A percentile compares a stretch with the other conserved stretches of the same genome.
phyloP scores from a whole-genome alignment of 1,140 invertebrate species.

The Apis dorsata region DNA sequence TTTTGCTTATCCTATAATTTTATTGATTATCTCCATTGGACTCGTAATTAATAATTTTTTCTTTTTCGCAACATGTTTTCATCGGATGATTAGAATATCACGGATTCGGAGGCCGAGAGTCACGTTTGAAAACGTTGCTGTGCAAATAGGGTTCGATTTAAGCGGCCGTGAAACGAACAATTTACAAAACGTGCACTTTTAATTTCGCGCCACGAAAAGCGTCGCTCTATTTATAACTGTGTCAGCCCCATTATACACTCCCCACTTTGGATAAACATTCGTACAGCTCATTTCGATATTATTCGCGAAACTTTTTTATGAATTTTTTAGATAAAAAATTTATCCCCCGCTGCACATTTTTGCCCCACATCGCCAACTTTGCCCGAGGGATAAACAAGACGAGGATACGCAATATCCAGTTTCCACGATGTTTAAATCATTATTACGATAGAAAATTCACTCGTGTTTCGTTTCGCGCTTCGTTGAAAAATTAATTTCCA shows the following conservation, averaged over 20 bases:
- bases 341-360: too few relatives aligned
- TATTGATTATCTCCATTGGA: too few relatives aligned
- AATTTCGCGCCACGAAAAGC: background rate
- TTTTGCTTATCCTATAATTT: too few relatives aligned
- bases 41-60: too few relatives aligned
- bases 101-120: background rate
- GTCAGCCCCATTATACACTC: background rate
- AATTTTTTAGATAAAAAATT: slow-evolving; percentile 11
- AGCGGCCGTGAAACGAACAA: slow-evolving; percentile 19
- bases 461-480: too few relatives aligned
- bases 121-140: background rate
- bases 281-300: background rate
- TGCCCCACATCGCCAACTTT: background rate
- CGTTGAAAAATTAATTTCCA: background rate
- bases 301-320: background rate
- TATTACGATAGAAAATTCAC: background rate
- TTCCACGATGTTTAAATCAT: background rate
- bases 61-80: too few relatives aligned
- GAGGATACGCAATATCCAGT: background rate
- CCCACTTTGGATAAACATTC: background rate
- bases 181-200: slow-evolving; percentile 27
- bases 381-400: background rate
- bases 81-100: too few relatives aligned
- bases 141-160: slow-evolving; percentile 21
- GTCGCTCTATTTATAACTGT: slow-evolving; percentile 18